Base-by-base conservation (phyloP, 2,888 invertebrate species). In the Campopleginae sp. region DNA sequence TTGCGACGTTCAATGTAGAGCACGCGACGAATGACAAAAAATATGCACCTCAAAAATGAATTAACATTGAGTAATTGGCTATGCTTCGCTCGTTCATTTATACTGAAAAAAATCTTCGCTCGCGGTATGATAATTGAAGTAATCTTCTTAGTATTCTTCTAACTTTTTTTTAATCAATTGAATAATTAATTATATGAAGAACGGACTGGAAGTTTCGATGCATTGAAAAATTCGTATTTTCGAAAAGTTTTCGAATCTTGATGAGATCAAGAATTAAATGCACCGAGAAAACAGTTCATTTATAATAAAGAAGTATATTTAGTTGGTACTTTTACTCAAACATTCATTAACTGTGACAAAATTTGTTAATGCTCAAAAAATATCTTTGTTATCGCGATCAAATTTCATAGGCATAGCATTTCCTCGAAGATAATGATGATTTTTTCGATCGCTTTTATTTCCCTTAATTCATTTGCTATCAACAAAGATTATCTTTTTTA, bases 1-100 rank as follows among this genome's bases (percentile, higher is more conserved):
- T 82, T 75, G 74, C 51, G 48, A 17, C 77, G 72, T 48, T 19
- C 48, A 10, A 75, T 78, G 68, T 68, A 51, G 46, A 68, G 58
- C 23, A 66, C 70, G 70, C 70, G 70, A 70, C 46, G 19, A 38
- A 44, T 74, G 46, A 38, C 66, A 17, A 27, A 23, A 72, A 54
- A 51, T 51, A 27, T 33, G 23, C 38, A 63, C 31, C 58, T n/a
- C 17, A 33, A 65, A 42, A 72, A 38, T 31, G 48, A 71, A 51
- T 44, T 77, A 17, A 33, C 70, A 71, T 48, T 23, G 48, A 71
- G 77, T 51, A 23, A 71, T 76, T 54, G 75, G 75, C 75, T 58
- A 51, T 23, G 12, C 27, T 74, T n/a, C 61, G 48, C 8, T 63
- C 31, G 51, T 76, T 71, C 48, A 31, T 58, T 10, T 58, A n/a